These are phyloP conservation scores for Zosterops hypoxanthus DNA, from an alignment of 2,113 vertebrate species.

Conservation along the genomic window DNA sequence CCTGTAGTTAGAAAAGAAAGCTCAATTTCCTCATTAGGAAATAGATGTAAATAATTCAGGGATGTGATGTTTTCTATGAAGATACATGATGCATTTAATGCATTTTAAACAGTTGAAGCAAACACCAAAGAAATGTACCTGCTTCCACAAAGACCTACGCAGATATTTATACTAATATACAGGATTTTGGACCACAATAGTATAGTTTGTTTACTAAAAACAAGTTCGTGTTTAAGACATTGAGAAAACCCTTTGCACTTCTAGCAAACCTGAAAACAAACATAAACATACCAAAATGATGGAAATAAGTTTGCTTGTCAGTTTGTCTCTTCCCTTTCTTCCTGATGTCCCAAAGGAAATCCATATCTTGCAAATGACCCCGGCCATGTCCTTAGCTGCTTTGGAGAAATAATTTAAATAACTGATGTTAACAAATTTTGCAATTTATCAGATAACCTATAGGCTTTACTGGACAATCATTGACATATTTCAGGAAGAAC, in stretches of 20 bases:
- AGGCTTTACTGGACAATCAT: neutral
- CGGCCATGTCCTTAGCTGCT: neutral
- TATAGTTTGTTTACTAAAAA: neutral
- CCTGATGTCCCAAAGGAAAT: neutral
- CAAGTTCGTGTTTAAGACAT: neutral
- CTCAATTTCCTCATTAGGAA: conserved; percentile 15
- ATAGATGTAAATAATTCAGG: conserved; percentile 25
- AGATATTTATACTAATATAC: neutral
- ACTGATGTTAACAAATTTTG: neutral
- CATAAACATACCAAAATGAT: neutral
- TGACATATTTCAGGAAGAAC: neutral
- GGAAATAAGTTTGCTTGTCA: neutral
- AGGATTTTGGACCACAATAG: neutral
- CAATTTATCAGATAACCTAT: neutral
- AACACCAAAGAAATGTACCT: neutral
- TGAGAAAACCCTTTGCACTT: neutral
- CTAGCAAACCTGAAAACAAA: neutral
- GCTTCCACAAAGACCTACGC: neutral
- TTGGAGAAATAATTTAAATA: neutral
- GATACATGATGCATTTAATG: neutral
- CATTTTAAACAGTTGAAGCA: neutral
- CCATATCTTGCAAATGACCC: neutral
- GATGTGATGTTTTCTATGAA: neutral
- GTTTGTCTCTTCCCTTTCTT: neutral
- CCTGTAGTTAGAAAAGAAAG: neutral